Percentiles rank a stretch among this genome's conserved stretches.
Conservation (phyloP, 2,797 vertebrate genomes). For the Onychomys arenicola region DNA sequence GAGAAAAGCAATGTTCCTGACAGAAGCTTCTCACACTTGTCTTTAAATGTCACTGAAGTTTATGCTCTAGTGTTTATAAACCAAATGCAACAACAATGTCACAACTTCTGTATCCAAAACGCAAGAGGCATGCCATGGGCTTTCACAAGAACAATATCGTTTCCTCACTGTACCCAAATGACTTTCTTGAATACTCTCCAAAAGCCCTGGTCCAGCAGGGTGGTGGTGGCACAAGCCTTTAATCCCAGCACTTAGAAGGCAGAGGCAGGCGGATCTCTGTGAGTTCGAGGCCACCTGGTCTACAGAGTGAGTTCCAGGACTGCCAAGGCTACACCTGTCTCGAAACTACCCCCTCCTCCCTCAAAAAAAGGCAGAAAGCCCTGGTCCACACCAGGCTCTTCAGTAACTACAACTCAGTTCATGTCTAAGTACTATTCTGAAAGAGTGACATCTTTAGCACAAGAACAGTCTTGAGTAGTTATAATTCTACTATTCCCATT, state of each 20-base stretch:
- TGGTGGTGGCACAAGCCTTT: background rate
- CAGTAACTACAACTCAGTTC: background rate
- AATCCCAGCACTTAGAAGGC: background rate
- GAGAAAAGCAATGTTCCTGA: background rate
- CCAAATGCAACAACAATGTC: background rate
- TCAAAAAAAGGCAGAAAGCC: background rate
- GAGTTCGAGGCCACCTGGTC: background rate
- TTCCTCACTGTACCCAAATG: fast-evolving
- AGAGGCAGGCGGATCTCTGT: background rate
- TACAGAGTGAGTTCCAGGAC: background rate
- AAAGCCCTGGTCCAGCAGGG: background rate
- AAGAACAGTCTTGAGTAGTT: background rate
- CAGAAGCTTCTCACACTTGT: background rate
- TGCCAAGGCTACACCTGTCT: background rate
- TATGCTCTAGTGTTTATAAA: background rate
- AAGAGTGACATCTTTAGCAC: fast-evolving
- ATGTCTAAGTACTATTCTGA: fast-evolving
- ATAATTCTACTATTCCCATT: fast-evolving
- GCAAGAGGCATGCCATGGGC: background rate
- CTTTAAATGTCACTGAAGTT: background rate
- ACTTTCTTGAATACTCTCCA: fast-evolving
- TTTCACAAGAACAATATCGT: too few relatives aligned
- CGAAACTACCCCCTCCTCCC: too few relatives aligned
- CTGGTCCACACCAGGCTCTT: too few relatives aligned
- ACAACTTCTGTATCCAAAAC: background rate